A percentile compares a stretch with the other conserved stretches of the same genome.
Evolutionary conservation across 2,797 vertebrate genomes (phyloP).

Genomic region (Lepilemur ruficaudatus): DNA sequence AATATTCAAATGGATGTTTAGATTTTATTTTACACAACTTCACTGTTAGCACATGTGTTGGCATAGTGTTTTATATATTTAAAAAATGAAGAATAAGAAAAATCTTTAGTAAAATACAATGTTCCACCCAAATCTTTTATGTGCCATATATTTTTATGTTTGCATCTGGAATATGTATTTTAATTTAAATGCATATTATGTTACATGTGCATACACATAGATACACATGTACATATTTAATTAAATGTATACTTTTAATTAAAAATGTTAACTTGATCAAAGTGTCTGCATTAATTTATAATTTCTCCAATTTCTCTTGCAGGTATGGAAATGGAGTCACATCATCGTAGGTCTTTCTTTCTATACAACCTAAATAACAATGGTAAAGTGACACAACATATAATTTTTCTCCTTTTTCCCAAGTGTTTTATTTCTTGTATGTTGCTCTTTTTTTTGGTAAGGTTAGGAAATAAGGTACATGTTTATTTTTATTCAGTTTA

Average conservation of each 20-base stretch:
- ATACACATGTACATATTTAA: background rate
- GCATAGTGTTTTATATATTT: background rate
- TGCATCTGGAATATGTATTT: background rate
- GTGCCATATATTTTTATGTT: background rate
- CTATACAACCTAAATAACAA: background rate
- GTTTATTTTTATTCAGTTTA: background rate
- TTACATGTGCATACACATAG: background rate
- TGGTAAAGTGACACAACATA: background rate
- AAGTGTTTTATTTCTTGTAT: background rate
- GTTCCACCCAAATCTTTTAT: background rate
- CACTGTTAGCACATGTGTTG: background rate
- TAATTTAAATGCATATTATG: background rate
- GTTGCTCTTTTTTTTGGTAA: background rate
- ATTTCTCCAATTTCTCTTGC: background rate
- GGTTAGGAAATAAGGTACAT: background rate
- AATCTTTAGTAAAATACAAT: background rate
- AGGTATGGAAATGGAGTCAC: background rate
- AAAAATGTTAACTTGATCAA: background rate
- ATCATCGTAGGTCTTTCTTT: background rate
- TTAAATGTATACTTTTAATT: background rate
- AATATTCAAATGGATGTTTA: conserved; percentile 20
- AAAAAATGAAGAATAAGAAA: background rate
- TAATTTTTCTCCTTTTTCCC: background rate
- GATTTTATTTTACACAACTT: conserved; percentile 31
- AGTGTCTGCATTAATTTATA: background rate